Base-by-base conservation (phyloP, 2,797 vertebrate genomes). In the Pterois miles region DNA sequence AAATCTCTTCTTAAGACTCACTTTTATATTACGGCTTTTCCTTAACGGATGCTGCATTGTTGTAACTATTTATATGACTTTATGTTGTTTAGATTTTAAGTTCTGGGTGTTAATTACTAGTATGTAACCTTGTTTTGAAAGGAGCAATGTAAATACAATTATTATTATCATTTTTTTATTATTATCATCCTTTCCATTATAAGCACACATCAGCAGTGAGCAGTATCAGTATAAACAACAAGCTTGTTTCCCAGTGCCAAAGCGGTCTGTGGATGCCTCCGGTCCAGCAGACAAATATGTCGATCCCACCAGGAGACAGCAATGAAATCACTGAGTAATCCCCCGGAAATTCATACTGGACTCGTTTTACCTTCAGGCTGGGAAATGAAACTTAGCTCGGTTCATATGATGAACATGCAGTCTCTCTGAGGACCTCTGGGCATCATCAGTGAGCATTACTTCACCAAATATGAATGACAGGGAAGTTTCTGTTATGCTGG, bases 261-360 rank as follows among this genome's bases (percentile, higher is more conserved):
- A 65, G 25, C 1, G 1, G 50, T 31, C 59, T 36, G 38, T 36
- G n/a, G 8, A 66, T 66, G 50, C 53, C 46, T 70, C 5, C 4
- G 33, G 33, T 52, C 20, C 33, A 40, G 60, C 31, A 62, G 66
- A 74, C 65, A 74, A 57, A 71, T 29, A 70, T 50, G n/a, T 71
- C 29, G 8, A 11, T 36, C 40, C 71, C 27, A 58, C 46, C 70
- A 56, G 22, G 62, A 75, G 53, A 75, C 53, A n/a, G 31, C 64
- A 68, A 38, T 11, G 57, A 78, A 78, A 65, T 65, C 65, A 65
- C 36, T 22, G 57, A 63, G 27, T 31, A 74, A 83, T 66, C 62
- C 71, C 50, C 75, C 22, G 63, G 67, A 80, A 76, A 76, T 48
- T 46, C 64, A 34, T 11, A n/a, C 33, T 48, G 52, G 59, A 53